Percentiles rank a stretch among this genome's conserved stretches.
Evolutionary conservation across 64 coral and sea anemone genomes (phyloP).

Genomic region (Orbicella faveolata): DNA sequence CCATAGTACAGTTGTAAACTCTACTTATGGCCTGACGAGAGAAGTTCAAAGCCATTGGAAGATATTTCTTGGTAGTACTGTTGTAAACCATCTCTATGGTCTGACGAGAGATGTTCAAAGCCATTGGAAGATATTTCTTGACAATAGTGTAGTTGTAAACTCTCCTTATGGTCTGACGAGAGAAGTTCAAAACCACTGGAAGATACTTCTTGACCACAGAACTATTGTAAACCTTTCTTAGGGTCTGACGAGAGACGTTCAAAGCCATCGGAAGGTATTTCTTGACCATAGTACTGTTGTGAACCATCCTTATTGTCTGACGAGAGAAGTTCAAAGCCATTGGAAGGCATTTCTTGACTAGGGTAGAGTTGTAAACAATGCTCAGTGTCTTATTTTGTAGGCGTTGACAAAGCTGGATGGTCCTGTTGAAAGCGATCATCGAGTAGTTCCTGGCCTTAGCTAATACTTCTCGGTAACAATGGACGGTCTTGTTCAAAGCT

Average conservation of each 20-base stretch:
- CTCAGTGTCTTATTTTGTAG: constrained; percentile 16
- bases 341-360: too few species aligned
- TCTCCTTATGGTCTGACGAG: neutral
- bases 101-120: constrained; percentile 51
- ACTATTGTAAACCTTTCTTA: neutral
- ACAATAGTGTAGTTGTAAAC: neutral
- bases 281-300: constrained; percentile 24
- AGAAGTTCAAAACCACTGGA: neutral
- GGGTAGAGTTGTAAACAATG: neutral
- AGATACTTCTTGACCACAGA: too few species aligned
- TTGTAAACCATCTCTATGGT: too few species aligned
- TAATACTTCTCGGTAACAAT: neutral
- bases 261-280: constrained; percentile 49
- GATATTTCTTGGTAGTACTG: too few species aligned
- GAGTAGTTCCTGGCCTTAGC: constrained; percentile 63
- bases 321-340: constrained; percentile 6
- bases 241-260: constrained; percentile 48
- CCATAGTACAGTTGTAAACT: neutral
- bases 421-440: constrained; percentile 47
- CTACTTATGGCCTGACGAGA: constrained; percentile 6
- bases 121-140: constrained; percentile 53
- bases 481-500: constrained; percentile 53
- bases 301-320: neutral
- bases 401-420: constrained; percentile 44
- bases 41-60: too few species aligned